phyloP scores from a whole-genome alignment of 2,888 invertebrate genomes.

The Mimumesa dahlbomi region DNA sequence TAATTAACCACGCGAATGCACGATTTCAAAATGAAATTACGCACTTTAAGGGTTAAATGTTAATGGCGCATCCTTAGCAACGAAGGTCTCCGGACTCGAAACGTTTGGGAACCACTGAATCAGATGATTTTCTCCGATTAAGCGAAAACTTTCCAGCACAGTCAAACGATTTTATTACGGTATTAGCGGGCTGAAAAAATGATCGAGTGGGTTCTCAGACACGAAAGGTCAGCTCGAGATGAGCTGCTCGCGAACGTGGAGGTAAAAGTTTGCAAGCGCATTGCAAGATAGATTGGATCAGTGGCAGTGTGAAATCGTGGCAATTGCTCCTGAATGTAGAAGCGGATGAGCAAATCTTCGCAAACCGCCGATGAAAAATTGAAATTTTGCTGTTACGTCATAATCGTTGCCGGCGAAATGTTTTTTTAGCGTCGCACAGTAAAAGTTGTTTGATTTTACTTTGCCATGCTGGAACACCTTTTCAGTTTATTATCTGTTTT shows the following conservation, averaged over 20 bases:
- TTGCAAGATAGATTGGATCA: too few species aligned
- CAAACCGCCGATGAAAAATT: too few species aligned
- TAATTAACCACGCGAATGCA: too few species aligned
- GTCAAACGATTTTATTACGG: neutral
- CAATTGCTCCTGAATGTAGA: slow-evolving; percentile 40
- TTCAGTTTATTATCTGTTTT: too few species aligned
- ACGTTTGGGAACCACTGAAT: too few species aligned
- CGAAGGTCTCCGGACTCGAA: too few species aligned
- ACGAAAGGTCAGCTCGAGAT: slow-evolving; percentile 39
- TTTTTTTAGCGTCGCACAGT: slow-evolving; percentile 1
- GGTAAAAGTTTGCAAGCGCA: slow-evolving; percentile 50
- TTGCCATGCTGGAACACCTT: too few species aligned
- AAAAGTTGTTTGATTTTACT: too few species aligned
- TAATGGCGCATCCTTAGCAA: neutral
- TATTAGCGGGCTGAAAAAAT: neutral
- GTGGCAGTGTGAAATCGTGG: slow-evolving; percentile 56
- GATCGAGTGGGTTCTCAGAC: slow-evolving; percentile 8
- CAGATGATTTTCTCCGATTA: slow-evolving; percentile 23
- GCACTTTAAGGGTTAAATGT: neutral
- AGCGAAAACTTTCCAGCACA: slow-evolving; percentile 30
- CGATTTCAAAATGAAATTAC: neutral
- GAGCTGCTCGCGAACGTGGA: slow-evolving; percentile 27
- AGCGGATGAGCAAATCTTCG: slow-evolving; percentile 42
- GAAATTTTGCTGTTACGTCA: too few species aligned
- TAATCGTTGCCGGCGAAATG: neutral